These are phyloP conservation scores for Drymodes brunneopygia DNA, from an alignment of 2,113 vertebrate genomes.

Conservation along the genomic window DNA sequence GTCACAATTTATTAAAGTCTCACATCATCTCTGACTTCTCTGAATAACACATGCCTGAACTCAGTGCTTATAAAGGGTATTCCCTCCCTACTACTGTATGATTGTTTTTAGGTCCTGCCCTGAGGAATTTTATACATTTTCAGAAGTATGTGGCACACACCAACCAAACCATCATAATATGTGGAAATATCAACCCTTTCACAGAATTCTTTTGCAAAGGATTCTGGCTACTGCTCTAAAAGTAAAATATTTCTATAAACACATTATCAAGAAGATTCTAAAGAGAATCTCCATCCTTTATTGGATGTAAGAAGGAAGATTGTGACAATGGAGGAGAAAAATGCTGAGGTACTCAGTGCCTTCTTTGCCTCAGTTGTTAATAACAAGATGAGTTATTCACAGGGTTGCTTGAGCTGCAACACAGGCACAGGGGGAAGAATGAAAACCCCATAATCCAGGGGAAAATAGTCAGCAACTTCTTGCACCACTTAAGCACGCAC, in stretches of 20 bases:
- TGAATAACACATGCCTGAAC: background rate
- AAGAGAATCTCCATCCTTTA: background rate
- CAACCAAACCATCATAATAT: background rate
- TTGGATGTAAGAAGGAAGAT: background rate
- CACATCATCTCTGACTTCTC: background rate
- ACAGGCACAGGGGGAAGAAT: background rate
- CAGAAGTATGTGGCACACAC: background rate
- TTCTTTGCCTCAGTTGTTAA: background rate
- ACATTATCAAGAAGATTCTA: background rate
- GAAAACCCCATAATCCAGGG: background rate
- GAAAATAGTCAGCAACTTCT: background rate
- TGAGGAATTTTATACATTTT: background rate
- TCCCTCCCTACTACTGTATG: background rate
- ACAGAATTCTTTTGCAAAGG: background rate
- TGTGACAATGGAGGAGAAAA: background rate
- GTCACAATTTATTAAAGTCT: background rate
- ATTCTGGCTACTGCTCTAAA: background rate
- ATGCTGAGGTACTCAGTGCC: background rate
- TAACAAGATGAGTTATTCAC: background rate
- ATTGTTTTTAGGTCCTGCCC: fast-evolving
- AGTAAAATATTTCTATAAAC: background rate
- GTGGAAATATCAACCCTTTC: background rate
- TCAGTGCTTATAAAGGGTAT: background rate
- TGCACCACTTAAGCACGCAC: background rate
- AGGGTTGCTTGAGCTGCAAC: background rate